Evolutionary conservation across 2,113 vertebrate species (phyloP).

Genomic region (Sminthopsis crassicaudata): DNA sequence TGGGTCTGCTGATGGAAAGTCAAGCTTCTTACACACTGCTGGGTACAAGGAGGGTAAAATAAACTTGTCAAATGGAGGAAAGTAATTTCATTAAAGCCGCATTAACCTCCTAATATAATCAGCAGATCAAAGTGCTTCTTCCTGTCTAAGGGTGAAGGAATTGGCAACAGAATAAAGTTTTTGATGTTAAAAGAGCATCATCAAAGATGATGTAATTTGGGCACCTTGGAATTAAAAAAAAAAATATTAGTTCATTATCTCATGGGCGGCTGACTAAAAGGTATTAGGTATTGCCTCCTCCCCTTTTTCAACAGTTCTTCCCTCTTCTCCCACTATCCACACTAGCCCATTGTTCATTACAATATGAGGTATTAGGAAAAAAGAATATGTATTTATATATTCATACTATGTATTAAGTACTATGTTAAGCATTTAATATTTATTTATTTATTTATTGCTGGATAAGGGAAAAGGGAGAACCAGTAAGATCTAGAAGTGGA

Average conservation of each 20-base stretch:
- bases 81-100: not conserved
- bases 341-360: not conserved
- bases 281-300: accelerated
- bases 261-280: not conserved
- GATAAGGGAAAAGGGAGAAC: no score
- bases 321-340: not conserved
- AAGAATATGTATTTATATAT: not conserved
- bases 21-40: constrained; percentile 35
- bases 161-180: constrained; percentile 56
- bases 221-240: accelerated
- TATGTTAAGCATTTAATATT: not conserved
- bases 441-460: not conserved
- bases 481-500: no score
- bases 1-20: not conserved
- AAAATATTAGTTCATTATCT: not conserved
- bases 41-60: constrained; percentile 51
- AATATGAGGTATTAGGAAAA: not conserved
- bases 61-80: constrained; percentile 28
- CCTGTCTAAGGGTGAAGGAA: not conserved
- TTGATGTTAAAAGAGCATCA: not conserved
- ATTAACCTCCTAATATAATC: not conserved
- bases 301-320: not conserved
- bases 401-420: not conserved
- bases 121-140: constrained; percentile 56
- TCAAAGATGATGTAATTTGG: not conserved